Evolutionary conservation across 2,888 invertebrate species (phyloP).

Genomic region (Branchellion lobata): DNA sequence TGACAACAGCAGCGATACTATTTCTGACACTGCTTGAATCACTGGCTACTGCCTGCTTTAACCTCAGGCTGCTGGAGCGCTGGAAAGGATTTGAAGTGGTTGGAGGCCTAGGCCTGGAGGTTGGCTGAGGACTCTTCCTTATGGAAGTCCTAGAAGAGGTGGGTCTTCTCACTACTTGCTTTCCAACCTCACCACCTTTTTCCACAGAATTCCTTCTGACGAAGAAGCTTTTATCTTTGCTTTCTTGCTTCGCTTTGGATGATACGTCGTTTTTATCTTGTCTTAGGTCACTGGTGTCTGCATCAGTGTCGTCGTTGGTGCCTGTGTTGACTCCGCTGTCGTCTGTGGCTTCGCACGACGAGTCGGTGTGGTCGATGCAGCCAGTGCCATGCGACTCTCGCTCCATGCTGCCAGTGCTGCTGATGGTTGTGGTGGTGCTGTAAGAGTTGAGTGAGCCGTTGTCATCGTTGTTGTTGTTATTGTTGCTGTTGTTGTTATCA

Average conservation of each 20-base stretch:
- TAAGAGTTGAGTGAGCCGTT: no score
- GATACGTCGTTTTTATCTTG: background rate
- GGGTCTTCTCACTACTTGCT: background rate
- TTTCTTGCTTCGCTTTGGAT: background rate
- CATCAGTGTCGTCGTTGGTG: no score
- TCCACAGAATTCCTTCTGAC: background rate
- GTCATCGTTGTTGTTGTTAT: no score
- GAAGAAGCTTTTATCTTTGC: background rate
- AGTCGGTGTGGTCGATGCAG: no score
- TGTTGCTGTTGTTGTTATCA: no score
- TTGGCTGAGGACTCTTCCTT: background rate
- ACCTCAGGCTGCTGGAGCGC: background rate
- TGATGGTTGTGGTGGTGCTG: no score
- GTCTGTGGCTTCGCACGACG: no score
- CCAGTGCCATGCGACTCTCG: no score
- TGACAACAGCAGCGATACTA: background rate
- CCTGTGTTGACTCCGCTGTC: no score
- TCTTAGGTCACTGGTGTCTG: no score
- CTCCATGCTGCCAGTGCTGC: no score
- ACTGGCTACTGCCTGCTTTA: background rate
- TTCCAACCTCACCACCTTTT: background rate
- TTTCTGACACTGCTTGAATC: background rate
- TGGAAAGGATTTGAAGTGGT: background rate
- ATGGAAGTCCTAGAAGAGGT: background rate
- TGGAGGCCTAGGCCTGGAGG: background rate